Evolutionary conservation across 2,113 vertebrate species (phyloP).

Genomic region (Capreolus pygargus): DNA sequence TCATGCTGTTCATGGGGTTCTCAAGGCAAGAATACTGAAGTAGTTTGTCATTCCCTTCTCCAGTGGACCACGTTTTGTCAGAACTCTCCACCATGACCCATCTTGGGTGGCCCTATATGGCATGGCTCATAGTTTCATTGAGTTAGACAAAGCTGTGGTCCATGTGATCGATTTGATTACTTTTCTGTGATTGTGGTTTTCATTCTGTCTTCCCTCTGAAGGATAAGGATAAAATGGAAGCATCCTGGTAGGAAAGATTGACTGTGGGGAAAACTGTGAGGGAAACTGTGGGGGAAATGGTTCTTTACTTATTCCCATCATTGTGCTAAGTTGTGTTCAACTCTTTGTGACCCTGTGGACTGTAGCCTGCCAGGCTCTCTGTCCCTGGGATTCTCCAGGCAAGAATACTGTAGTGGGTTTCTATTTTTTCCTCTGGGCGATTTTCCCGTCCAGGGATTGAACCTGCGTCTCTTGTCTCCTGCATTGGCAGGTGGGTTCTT

Average conservation of each 20-base stretch:
- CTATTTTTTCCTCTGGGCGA: not conserved
- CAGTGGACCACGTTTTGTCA: not conserved
- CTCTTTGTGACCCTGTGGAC: not conserved
- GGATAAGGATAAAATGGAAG: not conserved
- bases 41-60: not conserved
- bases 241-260: not conserved
- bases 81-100: not conserved
- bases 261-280: not conserved
- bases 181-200: not conserved
- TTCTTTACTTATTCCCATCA: not conserved
- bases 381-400: not conserved
- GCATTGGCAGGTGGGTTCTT: not conserved
- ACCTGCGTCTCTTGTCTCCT: rapidly evolving
- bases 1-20: not conserved
- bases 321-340: not conserved
- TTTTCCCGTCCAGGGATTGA: not conserved
- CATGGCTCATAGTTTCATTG: not conserved
- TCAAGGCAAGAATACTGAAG: not conserved
- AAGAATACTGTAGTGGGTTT: not conserved
- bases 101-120: rapidly evolving
- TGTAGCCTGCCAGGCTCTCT: not conserved
- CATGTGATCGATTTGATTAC: not conserved
- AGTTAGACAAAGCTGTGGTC: not conserved
- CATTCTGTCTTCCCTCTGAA: not conserved
- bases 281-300: not conserved